Evolutionary conservation across 2,113 vertebrate species (phyloP).

Genomic region (Myotis brandtii): DNA sequence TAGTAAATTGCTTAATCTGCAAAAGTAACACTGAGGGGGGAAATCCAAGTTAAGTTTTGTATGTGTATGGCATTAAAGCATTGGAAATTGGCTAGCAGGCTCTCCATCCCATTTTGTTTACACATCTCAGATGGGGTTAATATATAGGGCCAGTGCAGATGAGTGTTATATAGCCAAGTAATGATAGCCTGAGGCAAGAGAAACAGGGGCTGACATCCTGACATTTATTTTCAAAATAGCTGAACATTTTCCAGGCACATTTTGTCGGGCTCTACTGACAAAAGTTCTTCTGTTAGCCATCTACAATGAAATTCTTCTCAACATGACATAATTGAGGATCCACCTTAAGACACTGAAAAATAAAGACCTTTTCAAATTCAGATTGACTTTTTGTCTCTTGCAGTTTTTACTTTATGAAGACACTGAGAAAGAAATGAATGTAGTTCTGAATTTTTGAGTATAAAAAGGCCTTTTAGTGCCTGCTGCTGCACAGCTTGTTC

Average conservation of each 20-base stretch:
- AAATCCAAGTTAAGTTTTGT: not conserved
- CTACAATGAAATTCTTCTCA: conserved; percentile 76
- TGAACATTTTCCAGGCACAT: conserved; percentile 75
- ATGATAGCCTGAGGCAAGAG: conserved; percentile 54
- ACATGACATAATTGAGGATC: conserved; percentile 78
- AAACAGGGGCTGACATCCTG: conserved; percentile 65
- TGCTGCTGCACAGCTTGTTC: not conserved
- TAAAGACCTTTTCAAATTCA: conserved; percentile 76
- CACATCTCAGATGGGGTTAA: conserved; percentile 63
- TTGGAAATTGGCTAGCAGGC: not conserved
- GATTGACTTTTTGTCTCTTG: conserved; percentile 51
- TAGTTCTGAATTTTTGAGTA: conserved; percentile 33
- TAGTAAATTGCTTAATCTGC: not conserved
- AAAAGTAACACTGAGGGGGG: conserved; percentile 28
- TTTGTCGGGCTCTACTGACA: conserved; percentile 69
- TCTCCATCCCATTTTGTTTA: conserved; percentile 58
- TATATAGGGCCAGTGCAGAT: conserved; percentile 51
- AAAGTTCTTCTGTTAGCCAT: conserved; percentile 78
- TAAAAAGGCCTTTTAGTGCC: not conserved
- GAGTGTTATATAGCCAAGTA: conserved; percentile 56
- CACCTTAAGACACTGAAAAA: conserved; percentile 77
- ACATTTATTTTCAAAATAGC: conserved; percentile 81
- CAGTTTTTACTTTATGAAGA: conserved; percentile 59
- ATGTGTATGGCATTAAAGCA: not conserved
- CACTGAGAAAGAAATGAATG: conserved; percentile 25